Percentiles rank a stretch among this genome's conserved stretches.
Evolutionary conservation across 2,888 invertebrate species (phyloP).

Genomic region (Machimus rusticus): DNA sequence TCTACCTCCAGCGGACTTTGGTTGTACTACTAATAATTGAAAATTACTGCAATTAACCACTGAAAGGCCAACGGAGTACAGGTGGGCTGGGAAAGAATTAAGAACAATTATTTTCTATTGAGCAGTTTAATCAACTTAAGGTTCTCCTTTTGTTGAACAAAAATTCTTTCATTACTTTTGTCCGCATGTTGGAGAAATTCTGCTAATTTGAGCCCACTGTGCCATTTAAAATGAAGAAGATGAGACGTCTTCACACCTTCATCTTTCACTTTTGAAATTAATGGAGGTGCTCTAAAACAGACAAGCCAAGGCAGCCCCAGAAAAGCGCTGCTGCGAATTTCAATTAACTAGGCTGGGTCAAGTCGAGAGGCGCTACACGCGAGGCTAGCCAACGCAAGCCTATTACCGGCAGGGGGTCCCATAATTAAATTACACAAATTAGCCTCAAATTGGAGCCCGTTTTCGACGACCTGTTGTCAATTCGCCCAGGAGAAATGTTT

Average conservation of each 20-base stretch:
- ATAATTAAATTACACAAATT: constrained; percentile 33
- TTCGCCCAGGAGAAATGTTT: background rate
- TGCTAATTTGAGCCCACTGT: background rate
- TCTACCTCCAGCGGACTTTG: background rate
- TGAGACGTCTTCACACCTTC: background rate
- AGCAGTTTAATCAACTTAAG: background rate
- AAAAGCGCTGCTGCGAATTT: background rate
- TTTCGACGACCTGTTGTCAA: constrained; percentile 5
- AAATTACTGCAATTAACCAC: background rate
- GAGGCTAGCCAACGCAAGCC: background rate
- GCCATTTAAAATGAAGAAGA: background rate
- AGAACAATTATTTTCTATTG: background rate
- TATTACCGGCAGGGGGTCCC: constrained; percentile 14
- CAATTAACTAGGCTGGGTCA: constrained; percentile 13
- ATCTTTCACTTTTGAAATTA: constrained; percentile 25
- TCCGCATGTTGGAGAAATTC: background rate
- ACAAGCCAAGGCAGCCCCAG: background rate
- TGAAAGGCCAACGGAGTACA: background rate
- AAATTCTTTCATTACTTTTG: background rate
- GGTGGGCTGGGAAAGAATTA: background rate
- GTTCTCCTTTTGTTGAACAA: background rate
- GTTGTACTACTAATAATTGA: background rate
- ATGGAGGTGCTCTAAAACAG: constrained; percentile 17
- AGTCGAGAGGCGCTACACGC: background rate
- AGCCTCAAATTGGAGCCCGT: constrained; percentile 15